A percentile compares a stretch with the other conserved stretches of the same genome.
These are phyloP conservation scores for Burhinus oedicnemus DNA, from an alignment of 2,113 vertebrate species.

Conservation along the genomic window DNA sequence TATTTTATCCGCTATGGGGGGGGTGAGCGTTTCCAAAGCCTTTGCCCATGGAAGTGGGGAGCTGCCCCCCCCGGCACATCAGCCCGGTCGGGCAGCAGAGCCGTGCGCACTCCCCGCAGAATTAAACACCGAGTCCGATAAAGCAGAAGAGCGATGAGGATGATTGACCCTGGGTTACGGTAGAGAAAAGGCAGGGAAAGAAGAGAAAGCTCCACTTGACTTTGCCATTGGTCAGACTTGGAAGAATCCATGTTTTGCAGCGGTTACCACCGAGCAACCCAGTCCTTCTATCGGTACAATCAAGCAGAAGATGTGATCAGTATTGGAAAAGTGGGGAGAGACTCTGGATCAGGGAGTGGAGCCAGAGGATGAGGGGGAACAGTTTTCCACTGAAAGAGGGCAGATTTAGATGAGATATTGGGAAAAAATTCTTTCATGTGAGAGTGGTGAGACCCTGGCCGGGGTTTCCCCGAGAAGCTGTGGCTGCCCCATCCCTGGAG, in stretches of 20 bases:
- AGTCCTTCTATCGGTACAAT: accelerated
- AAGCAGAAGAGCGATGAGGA: neutral
- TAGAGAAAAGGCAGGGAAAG: too few relatives aligned
- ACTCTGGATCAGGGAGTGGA: neutral
- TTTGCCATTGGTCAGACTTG: neutral
- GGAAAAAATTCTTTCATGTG: neutral
- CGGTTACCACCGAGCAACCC: neutral
- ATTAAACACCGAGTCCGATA: accelerated
- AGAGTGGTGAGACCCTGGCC: neutral
- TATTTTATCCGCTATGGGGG: too few relatives aligned
- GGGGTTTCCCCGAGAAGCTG: neutral
- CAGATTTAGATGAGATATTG: neutral
- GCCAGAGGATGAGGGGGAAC: neutral
- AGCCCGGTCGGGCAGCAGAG: too few relatives aligned
- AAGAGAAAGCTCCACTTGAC: neutral
- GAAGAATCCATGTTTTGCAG: neutral
- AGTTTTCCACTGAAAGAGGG: neutral
- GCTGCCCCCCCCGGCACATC: neutral
- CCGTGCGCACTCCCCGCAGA: accelerated
- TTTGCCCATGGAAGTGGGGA: neutral
- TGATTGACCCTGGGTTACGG: accelerated
- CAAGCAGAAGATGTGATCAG: neutral
- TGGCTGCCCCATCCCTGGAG: neutral
- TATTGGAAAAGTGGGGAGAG: neutral
- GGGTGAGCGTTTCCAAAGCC: too few relatives aligned